Evolutionary conservation across 1,140 invertebrate species (phyloP).

Genomic region (Mesaphorura yosii): DNA sequence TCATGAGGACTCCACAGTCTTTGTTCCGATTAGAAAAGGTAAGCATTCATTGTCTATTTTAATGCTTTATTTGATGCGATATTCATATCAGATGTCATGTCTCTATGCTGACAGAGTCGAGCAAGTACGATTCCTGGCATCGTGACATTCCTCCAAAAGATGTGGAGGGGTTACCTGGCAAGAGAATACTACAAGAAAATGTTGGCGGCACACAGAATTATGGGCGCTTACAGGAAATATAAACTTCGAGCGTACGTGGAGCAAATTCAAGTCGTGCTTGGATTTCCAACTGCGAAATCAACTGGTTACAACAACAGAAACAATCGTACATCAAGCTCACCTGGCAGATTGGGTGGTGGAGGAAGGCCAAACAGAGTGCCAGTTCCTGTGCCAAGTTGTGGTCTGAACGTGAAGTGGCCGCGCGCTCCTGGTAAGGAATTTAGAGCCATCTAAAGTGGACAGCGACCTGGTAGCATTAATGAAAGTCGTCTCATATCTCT

Average conservation of each 20-base stretch:
- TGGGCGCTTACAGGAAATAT: slow-evolving; percentile 69
- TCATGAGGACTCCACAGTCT: slow-evolving; percentile 79
- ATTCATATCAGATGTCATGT: not conserved
- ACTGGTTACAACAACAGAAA: too few species aligned
- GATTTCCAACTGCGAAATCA: slow-evolving; percentile 16
- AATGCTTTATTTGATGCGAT: not conserved
- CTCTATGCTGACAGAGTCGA: slow-evolving; percentile 17
- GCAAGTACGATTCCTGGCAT: slow-evolving; percentile 52
- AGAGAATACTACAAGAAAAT: slow-evolving; percentile 68
- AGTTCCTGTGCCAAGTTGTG: slow-evolving; percentile 22
- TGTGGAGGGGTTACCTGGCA: slow-evolving; percentile 73
- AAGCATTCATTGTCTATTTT: slow-evolving; percentile 27
- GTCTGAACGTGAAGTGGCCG: slow-evolving; percentile 27
- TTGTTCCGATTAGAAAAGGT: slow-evolving; percentile 75
- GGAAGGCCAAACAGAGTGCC: not conserved
- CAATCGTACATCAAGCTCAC: too few species aligned
- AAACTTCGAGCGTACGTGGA: slow-evolving; percentile 68
- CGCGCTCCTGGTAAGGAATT: slow-evolving; percentile 15
- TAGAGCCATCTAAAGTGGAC: too few species aligned
- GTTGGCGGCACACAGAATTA: slow-evolving; percentile 69
- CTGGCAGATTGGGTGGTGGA: too few species aligned
- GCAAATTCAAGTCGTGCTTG: slow-evolving; percentile 39
- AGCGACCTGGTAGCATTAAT: not conserved
- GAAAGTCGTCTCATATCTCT: not conserved
- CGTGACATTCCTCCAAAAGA: slow-evolving; percentile 84